These are phyloP conservation scores for Epirrhoe alternata DNA, from an alignment of 2,888 invertebrate genomes.

Conservation along the genomic window DNA sequence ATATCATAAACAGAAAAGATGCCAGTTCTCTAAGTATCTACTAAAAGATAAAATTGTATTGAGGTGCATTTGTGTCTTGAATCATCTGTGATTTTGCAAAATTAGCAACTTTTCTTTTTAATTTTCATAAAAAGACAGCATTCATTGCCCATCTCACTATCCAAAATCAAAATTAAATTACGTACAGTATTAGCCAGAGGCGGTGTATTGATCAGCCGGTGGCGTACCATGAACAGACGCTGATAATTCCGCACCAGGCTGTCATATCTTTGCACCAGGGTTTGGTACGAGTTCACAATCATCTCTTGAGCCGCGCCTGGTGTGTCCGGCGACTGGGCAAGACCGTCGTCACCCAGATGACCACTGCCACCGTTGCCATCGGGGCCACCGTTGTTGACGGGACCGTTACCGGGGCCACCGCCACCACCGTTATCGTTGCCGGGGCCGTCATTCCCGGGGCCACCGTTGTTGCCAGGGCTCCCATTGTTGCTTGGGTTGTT, in stretches of 20 bases:
- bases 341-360: constrained; percentile 16
- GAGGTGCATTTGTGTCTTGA: not conserved
- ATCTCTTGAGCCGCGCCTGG: constrained; percentile 69
- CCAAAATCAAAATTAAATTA: constrained; percentile 39
- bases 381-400: constrained; percentile 18
- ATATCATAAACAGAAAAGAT: constrained; percentile 2
- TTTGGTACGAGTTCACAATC: constrained; percentile 80
- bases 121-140: constrained; percentile 8
- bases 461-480: constrained; percentile 6
- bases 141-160: constrained; percentile 31
- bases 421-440: constrained; percentile 35
- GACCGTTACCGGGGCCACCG: constrained; percentile 53
- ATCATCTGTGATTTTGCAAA: not conserved
- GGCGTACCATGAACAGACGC: constrained; percentile 78
- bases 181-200: constrained; percentile 74
- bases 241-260: constrained; percentile 81
- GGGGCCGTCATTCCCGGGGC: not conserved
- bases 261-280: constrained; percentile 80
- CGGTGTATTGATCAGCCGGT: constrained; percentile 71
- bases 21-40: constrained; percentile 2
- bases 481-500: constrained; percentile 52
- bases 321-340: constrained; percentile 55
- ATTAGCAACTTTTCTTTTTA: constrained; percentile 1
- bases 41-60: not conserved
- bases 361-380: constrained; percentile 5